Percentiles rank a stretch among this genome's conserved stretches.
Evolutionary conservation across 2,888 invertebrate species (phyloP).

Genomic region (Acanthosepion esculentum): DNA sequence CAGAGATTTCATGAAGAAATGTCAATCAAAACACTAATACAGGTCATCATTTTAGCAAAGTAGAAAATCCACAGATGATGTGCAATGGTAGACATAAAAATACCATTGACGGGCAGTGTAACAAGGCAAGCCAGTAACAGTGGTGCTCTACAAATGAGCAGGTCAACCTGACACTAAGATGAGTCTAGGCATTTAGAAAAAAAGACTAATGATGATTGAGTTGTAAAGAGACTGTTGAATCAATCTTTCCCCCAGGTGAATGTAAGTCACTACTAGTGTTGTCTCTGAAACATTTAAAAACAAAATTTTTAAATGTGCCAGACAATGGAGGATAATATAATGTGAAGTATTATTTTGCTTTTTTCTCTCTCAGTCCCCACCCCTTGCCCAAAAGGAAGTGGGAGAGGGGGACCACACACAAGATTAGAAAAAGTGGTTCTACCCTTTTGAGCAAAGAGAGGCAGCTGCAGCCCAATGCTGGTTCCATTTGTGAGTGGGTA

Average conservation of each 20-base stretch:
- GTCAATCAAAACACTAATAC: not conserved
- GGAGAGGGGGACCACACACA: not conserved
- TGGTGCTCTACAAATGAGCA: not conserved
- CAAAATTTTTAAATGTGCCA: not conserved
- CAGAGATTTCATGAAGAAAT: not conserved
- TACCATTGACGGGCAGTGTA: constrained; percentile 8
- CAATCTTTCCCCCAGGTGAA: not conserved
- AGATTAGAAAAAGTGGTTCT: not conserved
- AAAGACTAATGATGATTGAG: not conserved
- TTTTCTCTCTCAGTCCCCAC: not conserved
- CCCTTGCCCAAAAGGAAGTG: not conserved
- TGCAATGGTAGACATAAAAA: not conserved
- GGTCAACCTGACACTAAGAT: not conserved
- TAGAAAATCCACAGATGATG: constrained; percentile 9
- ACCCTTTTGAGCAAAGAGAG: not conserved
- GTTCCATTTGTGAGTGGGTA: not conserved
- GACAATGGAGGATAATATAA: not conserved
- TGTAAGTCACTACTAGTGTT: not conserved
- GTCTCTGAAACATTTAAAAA: not conserved
- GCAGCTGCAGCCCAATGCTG: constrained; percentile 11
- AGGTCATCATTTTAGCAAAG: not conserved
- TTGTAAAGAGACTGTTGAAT: not conserved
- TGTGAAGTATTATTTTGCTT: not conserved
- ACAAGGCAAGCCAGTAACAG: constrained; percentile 15
- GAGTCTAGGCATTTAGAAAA: not conserved